These are phyloP conservation scores for Drosophila mimetica DNA, from an alignment of 2,888 invertebrate species.

Conservation along the genomic window DNA sequence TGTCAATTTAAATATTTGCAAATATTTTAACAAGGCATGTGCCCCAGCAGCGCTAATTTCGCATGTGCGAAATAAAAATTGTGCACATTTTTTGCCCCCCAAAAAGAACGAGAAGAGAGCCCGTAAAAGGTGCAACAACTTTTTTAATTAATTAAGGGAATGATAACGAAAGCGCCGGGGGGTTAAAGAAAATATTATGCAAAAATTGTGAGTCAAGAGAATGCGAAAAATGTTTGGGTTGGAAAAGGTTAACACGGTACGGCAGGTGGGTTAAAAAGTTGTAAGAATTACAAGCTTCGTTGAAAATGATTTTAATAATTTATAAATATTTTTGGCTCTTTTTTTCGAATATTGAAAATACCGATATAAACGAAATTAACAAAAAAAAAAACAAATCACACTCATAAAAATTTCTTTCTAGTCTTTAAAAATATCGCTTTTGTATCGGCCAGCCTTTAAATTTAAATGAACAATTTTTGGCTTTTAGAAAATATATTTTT, in stretches of 20 bases:
- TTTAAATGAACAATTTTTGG: too few relatives aligned
- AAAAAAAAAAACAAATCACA: too few relatives aligned
- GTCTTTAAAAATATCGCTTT: too few relatives aligned
- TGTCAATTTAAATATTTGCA: conserved; percentile 82
- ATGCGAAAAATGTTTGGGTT: conserved; percentile 32
- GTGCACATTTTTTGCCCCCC: conserved; percentile 53
- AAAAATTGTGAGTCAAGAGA: conserved; percentile 12
- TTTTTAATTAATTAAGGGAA: conserved; percentile 72
- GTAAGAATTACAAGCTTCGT: neutral
- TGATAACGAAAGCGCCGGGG: conserved; percentile 21
- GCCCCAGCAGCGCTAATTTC: conserved; percentile 57
- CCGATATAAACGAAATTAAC: too few relatives aligned
- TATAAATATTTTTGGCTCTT: neutral
- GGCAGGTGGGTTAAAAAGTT: neutral
- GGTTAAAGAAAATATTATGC: conserved; percentile 45
- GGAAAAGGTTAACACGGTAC: conserved; percentile 1
- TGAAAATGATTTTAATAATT: neutral
- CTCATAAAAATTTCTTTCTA: too few relatives aligned
- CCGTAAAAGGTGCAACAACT: conserved; percentile 58
- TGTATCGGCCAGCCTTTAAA: too few relatives aligned
- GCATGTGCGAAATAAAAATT: conserved; percentile 76
- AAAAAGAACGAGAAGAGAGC: conserved; percentile 12
- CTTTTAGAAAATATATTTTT: too few relatives aligned
- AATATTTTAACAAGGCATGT: conserved; percentile 73
- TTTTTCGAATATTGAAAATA: neutral